Percentiles rank a stretch among this genome's conserved stretches.
Evolutionary conservation across 2,797 vertebrate genomes (phyloP).

Genomic region (Graptemys geographica): DNA sequence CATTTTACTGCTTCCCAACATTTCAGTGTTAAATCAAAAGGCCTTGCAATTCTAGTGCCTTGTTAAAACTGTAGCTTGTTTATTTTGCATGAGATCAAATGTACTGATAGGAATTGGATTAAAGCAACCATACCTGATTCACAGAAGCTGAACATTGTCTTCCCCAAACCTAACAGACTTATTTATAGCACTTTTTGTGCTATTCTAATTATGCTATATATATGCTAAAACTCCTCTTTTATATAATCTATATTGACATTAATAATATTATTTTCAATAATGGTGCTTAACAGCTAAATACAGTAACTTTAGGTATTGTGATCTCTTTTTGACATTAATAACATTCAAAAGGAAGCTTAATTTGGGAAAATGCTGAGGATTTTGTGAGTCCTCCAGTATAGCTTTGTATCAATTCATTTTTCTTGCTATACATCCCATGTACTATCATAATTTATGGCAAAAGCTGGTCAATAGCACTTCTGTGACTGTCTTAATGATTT

Average conservation of each 20-base stretch:
- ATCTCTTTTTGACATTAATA: not conserved
- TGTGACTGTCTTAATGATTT: not conserved
- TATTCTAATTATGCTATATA: not conserved
- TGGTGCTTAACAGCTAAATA: not conserved
- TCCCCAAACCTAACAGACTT: not conserved
- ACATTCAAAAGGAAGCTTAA: not conserved
- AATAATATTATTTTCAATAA: not conserved
- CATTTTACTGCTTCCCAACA: not conserved
- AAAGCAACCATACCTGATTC: not conserved
- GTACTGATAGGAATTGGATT: not conserved
- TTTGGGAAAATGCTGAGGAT: not conserved
- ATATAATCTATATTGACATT: not conserved
- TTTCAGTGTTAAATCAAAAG: not conserved
- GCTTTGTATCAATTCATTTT: not conserved
- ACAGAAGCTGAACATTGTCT: not conserved
- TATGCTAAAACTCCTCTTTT: constrained; percentile 20
- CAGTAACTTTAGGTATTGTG: not conserved
- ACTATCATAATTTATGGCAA: not conserved
- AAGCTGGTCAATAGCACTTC: not conserved
- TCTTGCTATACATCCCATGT: not conserved
- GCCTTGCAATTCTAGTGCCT: not conserved
- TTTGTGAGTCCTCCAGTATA: constrained; percentile 3
- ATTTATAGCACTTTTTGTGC: not conserved
- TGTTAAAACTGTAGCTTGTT: not conserved
- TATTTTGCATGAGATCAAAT: not conserved